Percentiles rank a stretch among this genome's conserved stretches.
These are phyloP conservation scores for Urocynchramus pylzowi DNA, from an alignment of 2,113 vertebrate species.

Conservation along the genomic window DNA sequence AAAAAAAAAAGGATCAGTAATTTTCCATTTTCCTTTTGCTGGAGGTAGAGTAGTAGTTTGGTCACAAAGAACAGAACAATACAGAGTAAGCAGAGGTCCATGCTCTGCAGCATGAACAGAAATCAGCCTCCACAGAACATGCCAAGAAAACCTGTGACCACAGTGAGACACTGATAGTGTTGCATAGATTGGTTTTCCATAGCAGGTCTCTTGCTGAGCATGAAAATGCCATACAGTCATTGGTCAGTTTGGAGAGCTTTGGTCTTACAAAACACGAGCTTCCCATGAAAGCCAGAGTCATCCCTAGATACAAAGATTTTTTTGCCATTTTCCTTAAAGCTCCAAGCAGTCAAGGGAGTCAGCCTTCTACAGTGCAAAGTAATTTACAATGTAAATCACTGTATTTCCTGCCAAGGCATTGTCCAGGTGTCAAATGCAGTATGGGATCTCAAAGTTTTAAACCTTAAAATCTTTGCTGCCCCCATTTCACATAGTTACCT, in stretches of 20 bases:
- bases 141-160: not conserved
- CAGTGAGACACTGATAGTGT: not conserved
- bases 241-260: not conserved
- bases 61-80: not conserved
- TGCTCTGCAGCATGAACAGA: not conserved
- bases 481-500: not conserved
- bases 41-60: not conserved
- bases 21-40: not conserved
- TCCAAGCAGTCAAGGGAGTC: not conserved
- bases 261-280: not conserved
- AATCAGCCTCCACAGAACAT: not conserved
- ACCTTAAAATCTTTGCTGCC: not conserved
- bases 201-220: not conserved
- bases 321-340: not conserved
- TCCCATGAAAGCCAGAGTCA: not conserved
- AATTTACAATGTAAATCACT: not conserved
- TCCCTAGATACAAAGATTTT: not conserved
- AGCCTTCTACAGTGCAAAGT: not conserved
- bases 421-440: not conserved
- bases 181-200: not conserved
- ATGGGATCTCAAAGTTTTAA: not conserved
- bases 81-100: not conserved
- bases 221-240: not conserved
- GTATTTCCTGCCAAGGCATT: not conserved
- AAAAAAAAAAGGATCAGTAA: not conserved